Evolutionary conservation across 92 coral and sea anemone species (phyloP), one percentile per base, ranked within the genome.

Genomic region (Actinostola sp.): DNA sequence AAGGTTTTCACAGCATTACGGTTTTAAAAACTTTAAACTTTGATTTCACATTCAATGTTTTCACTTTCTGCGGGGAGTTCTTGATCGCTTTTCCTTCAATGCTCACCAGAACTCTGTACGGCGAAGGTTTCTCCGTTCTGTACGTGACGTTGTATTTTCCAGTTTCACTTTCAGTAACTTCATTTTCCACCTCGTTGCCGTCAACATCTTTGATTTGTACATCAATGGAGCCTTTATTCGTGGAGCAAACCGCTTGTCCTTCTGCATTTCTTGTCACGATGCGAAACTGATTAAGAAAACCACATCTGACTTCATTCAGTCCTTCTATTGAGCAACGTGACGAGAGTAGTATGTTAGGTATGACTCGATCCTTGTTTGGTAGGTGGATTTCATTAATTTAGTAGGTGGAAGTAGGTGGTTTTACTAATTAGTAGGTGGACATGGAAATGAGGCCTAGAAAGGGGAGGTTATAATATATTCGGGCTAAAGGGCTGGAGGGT

Each of bases 201-300:
- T 67, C 61, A 50, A 15, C 34, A 29, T 67, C 73, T 67, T 49
- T 50, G 9, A 67, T 67, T 8, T 53, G 27, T 5, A 67, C 60
- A 15, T 48, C 73, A 17, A 67, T 34, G 8, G 38, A 49, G 8
- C 61, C 73, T 24, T 49, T 50, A 24, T 31, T 28, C 21, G 74
- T 68, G 74, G 50, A 27, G 20, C 74, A 68, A 16, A 32, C 50
- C n/a, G n/a, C n/a, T 34, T 49, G 23, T 5, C n/a, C 29, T 3
- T 32, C 48, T 33, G 74, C 31, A 29, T 48, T 52, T 19, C 74
- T 31, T 68, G 74, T 68, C 21, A 68, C 59, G 33, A 68, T 35
- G 19, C 25, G 32, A 49, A 68, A 68, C 2, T 52, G 25, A 68
- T 51, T 68, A 3, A 68, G 9, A 49, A 46, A 68, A 29, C 74